Evolutionary conservation across 1,140 invertebrate genomes (phyloP).

Genomic region (Oedothorax gibbosus): DNA sequence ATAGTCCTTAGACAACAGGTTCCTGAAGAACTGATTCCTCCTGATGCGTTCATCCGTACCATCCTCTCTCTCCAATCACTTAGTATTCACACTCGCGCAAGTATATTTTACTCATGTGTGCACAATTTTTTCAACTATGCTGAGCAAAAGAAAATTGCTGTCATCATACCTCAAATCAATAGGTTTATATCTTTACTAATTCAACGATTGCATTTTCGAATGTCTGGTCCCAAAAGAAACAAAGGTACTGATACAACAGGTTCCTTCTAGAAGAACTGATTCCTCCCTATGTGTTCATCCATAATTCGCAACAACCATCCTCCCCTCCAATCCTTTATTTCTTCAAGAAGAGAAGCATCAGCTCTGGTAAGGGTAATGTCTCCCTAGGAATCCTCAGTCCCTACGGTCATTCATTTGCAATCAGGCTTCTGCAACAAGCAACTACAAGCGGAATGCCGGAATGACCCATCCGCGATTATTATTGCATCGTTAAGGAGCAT

Average conservation of each 20-base stretch:
- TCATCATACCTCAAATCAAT: too few species aligned
- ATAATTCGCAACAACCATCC: conserved; percentile 10
- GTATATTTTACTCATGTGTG: too few species aligned
- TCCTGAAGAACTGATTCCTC: too few species aligned
- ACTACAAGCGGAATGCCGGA: conserved; percentile 40
- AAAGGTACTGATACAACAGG: background rate
- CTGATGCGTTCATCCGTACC: too few species aligned
- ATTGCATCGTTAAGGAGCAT: conserved; percentile 25
- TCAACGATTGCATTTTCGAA: too few species aligned
- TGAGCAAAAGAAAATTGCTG: too few species aligned
- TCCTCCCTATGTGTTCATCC: background rate
- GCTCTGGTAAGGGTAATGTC: conserved; percentile 48
- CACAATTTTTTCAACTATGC: too few species aligned
- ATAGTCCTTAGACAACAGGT: too few species aligned
- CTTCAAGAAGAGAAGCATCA: conserved; percentile 17
- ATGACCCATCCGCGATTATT: conserved; percentile 46
- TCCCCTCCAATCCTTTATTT: conserved; percentile 31
- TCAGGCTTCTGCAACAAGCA: background rate
- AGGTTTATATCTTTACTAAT: too few species aligned
- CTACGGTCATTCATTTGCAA: conserved; percentile 56
- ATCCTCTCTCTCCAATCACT: too few species aligned
- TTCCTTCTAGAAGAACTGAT: background rate
- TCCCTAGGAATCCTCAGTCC: conserved; percentile 43
- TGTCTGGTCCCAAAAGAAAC: too few species aligned
- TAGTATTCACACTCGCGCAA: too few species aligned